Conservation (phyloP, 2,797 vertebrate genomes). For the Tadarida brasiliensis region DNA sequence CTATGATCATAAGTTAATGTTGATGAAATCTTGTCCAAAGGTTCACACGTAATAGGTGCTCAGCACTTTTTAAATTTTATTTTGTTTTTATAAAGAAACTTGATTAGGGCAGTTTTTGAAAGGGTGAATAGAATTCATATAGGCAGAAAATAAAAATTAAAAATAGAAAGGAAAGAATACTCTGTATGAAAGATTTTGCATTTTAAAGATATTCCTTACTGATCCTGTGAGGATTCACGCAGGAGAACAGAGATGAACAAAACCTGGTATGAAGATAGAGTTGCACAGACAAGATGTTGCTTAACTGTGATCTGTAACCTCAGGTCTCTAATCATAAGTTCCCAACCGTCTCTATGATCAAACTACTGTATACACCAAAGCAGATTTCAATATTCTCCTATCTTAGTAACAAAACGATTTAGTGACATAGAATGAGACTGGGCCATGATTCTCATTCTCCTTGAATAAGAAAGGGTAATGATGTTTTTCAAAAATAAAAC, state of each 20-base stretch:
- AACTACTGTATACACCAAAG: not conserved
- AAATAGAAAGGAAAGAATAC: not conserved
- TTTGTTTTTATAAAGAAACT: not conserved
- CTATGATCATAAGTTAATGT: not conserved
- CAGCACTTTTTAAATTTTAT: not conserved
- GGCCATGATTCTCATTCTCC: not conserved
- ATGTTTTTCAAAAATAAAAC: constrained; percentile 51
- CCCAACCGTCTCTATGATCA: not conserved
- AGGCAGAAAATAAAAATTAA: not conserved
- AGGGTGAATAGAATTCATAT: not conserved
- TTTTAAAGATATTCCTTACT: not conserved
- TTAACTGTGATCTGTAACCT: not conserved
- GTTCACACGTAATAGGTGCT: not conserved
- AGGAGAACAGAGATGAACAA: not conserved
- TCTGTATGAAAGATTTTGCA: not conserved
- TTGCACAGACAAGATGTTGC: not conserved
- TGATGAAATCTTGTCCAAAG: not conserved
- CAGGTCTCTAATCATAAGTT: not conserved
- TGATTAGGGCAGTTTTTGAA: not conserved
- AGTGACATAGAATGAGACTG: not conserved
- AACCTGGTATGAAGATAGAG: not conserved
- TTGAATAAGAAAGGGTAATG: constrained; percentile 25
- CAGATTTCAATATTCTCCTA: not conserved
- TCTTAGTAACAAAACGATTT: not conserved
- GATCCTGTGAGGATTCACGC: not conserved